Base-by-base conservation (phyloP, 2,113 vertebrate species). In the Toxotes chatareus region DNA sequence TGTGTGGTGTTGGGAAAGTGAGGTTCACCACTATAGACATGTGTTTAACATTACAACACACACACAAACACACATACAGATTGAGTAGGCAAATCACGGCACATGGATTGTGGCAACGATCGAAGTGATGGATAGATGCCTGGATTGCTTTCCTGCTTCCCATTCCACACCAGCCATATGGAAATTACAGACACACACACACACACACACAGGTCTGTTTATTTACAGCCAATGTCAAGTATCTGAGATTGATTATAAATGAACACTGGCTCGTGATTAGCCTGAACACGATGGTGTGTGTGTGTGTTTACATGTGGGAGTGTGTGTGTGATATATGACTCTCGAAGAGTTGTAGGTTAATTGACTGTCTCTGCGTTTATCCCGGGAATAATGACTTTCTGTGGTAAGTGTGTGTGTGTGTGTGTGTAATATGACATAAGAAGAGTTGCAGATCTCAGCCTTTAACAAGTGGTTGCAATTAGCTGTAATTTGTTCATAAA, bases 201-300 rank as follows among this genome's bases (percentile, higher is more conserved):
- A 84, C 67, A 85, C 80, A 87, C 59, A 70, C 69, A 79, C 64
- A 76, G 73, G 79, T 88, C 70, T 86, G 90, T 92, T 93, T 95
- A 94, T 95, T 95, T 95, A 94, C 83, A 74, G 78, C 82, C 46
- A 62, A 73, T 84, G 91, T 94, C 94, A 92, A 59, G 82, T 21
- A 10, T 78, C 60, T 51, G 86, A 93, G 94, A 95, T 94, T 92
- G 89, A 95, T 95, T 90, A 90, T 93, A 93, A 94, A 94, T 92
- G 85, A 91, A 88, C 83, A 88, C 83, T 72, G 71, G 82, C 80
- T 87, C 93, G 89, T 94, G 93, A 95, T 95, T 94, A 93, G 86
- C 85, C 74, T 65, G 27, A 80, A 79, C 80, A 73, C 70, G 78
- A 51, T 57, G 42, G 66, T 71, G 44, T 55, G 68, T 38, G 69